Evolutionary conservation across 2,113 vertebrate species (phyloP).

Genomic region (Gnathonemus echidnorhynchus): DNA sequence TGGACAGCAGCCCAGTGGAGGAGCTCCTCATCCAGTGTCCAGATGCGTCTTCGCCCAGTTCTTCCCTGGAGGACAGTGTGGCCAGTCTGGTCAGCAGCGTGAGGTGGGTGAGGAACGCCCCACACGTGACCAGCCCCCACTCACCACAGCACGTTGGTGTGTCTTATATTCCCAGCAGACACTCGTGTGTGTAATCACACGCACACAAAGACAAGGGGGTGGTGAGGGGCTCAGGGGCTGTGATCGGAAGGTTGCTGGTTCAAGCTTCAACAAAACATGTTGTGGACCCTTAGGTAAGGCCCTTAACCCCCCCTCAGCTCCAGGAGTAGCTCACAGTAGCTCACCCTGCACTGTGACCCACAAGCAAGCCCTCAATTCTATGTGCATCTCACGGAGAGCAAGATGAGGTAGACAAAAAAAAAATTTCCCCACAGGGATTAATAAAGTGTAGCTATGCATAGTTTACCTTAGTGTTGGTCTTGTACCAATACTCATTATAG

Average conservation of each 20-base stretch:
- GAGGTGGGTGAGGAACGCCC: background rate
- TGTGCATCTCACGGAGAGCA: background rate
- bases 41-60: conserved; percentile 69
- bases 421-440: background rate
- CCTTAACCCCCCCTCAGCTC: background rate
- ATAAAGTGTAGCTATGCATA: background rate
- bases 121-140: background rate
- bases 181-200: background rate
- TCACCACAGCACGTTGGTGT: background rate
- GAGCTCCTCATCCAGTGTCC: conserved; percentile 76
- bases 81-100: conserved; percentile 27
- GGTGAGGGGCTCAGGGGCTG: background rate
- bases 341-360: background rate
- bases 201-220: background rate
- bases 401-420: background rate
- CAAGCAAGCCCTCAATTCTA: background rate
- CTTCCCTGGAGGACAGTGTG: conserved; percentile 35
- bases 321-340: background rate
- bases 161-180: background rate
- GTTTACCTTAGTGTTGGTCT: background rate
- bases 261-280: background rate
- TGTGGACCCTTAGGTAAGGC: background rate
- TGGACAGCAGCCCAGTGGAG: conserved; percentile 72
- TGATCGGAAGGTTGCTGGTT: background rate
- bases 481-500: background rate